Percentiles rank a stretch among this genome's conserved stretches.
These are phyloP conservation scores for Zapus hudsonius DNA, from an alignment of 2,113 vertebrate genomes.

Conservation along the genomic window DNA sequence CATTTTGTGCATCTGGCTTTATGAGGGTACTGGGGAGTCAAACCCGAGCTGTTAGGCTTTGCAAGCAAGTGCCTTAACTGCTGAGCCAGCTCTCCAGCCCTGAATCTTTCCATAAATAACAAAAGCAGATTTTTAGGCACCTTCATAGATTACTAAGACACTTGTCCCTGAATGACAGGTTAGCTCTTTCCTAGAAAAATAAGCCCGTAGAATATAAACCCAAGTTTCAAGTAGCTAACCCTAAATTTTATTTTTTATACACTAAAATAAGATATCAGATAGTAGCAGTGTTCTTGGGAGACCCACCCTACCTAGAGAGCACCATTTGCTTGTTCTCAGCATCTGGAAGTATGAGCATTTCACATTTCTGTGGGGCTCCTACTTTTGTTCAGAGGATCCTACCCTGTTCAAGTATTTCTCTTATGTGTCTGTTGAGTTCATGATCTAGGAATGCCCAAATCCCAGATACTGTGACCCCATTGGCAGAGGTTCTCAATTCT, in stretches of 20 bases:
- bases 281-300: neutral
- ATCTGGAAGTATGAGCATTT: neutral
- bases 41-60: no score
- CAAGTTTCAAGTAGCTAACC: neutral
- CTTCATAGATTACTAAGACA: slow-evolving; percentile 21
- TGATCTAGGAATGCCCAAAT: neutral
- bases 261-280: neutral
- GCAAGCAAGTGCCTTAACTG: no score
- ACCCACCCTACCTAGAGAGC: neutral
- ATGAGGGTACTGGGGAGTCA: no score
- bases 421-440: neutral
- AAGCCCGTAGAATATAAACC: neutral
- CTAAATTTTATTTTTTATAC: slow-evolving; percentile 23
- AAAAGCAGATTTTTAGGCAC: neutral
- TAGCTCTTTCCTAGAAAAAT: slow-evolving; percentile 43
- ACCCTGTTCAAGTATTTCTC: neutral
- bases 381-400: neutral
- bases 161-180: neutral
- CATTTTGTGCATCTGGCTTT: no score
- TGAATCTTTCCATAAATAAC: slow-evolving; percentile 27
- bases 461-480: neutral
- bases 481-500: neutral
- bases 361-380: neutral
- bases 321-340: neutral
- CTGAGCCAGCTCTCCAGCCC: no score